Evolutionary conservation across 2,888 invertebrate species (phyloP), one percentile per base, ranked within the genome.

Genomic region (Platycheirus rosarum): DNA sequence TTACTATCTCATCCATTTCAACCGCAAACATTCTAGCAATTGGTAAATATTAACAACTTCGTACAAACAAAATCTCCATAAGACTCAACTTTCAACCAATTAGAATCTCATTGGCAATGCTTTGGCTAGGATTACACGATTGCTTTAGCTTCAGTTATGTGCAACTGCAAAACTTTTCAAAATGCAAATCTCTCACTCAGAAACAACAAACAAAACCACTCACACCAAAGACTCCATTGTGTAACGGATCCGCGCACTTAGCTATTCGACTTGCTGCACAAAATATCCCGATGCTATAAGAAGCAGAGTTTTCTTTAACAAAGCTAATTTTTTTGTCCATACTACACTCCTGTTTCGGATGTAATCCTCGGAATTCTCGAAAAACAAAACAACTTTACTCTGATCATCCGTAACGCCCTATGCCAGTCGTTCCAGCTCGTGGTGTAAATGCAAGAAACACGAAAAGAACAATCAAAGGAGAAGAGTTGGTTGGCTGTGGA

Each of bases 71-170:
- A 68, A 79, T 63, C 63, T 62, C 44, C 53, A 51, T 16, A 37
- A 63, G 63, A 63, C 57, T 75, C 75, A 75, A 69, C 79, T 79
- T 79, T 26, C 35, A 69, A 75, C 74, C 79, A 79, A 79, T 79
- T 79, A 79, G 74, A 79, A 79, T 79, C 79, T 79, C 79, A 79
- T 79, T 79, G 75, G 68, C 69, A 75, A 79, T 69, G 49, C 75
- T 63, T 75, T 69, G 68, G 79, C 63, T 69, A 35, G 75, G 75
- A 79, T 79, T 79, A 79, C 79, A 79, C 9, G 37, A 79, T 40
- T 79, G 53, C 62, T 32, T 16, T n/a, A 16, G 57, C 48, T 44
- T 13, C 8, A 26, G 37, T 23, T 35, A 20, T 13, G 23, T 35
- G 32, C 32, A 62, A 57, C 32, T 44, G 68, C 74, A 63, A 74